Conservation (phyloP, 2,113 vertebrate genomes). For the Ceyx melanurus region DNA sequence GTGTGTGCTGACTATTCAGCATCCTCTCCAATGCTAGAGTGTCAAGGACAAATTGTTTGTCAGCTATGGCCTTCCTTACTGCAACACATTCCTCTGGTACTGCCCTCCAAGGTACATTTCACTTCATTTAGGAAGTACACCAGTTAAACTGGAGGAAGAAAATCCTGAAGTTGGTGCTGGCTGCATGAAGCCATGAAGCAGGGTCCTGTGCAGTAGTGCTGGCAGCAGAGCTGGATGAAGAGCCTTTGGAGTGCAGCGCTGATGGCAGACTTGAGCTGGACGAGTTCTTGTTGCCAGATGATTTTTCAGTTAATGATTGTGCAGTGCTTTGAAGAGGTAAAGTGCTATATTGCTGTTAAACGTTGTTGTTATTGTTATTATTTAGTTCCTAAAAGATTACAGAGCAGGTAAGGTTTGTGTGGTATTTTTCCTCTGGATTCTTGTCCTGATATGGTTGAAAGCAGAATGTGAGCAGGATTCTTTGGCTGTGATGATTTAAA, state of each 20-base stretch:
- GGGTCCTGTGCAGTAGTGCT: not conserved
- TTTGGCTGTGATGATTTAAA: not conserved
- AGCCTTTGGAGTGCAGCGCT: not conserved
- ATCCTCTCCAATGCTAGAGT: not conserved
- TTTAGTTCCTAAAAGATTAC: constrained; percentile 2
- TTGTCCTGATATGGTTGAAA: not conserved
- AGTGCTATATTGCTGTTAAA: not conserved
- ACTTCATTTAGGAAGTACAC: not conserved
- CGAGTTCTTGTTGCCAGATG: not conserved
- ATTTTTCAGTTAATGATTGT: constrained; percentile 6
- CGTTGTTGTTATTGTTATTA: not conserved
- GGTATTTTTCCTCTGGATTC: not conserved
- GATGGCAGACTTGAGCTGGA: not conserved
- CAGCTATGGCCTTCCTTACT: not conserved
- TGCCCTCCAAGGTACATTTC: not conserved
- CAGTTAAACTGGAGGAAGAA: not conserved
- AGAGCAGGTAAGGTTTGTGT: not conserved
- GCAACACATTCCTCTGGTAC: not conserved
- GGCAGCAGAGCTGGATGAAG: not conserved
- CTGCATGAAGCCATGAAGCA: not conserved
- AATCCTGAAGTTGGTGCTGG: not conserved
- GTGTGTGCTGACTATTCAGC: not conserved
- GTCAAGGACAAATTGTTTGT: not conserved
- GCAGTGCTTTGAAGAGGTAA: constrained; percentile 2
- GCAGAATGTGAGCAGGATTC: not conserved